Evolutionary conservation across 1,140 invertebrate species (phyloP).

Genomic region (Tetranychus cinnabarinus): DNA sequence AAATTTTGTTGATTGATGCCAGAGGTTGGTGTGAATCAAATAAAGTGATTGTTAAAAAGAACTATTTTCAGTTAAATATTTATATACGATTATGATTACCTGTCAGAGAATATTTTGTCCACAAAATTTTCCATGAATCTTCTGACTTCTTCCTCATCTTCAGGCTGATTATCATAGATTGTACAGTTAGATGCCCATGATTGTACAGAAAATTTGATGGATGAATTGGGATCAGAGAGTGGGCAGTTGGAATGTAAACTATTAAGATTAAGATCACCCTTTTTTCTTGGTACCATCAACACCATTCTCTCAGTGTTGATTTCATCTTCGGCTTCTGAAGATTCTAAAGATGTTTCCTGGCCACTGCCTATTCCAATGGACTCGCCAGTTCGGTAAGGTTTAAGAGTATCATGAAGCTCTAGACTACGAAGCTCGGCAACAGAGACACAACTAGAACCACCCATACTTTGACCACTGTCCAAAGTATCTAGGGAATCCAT

Average conservation of each 20-base stretch:
- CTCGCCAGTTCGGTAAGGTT: slow-evolving; percentile 8
- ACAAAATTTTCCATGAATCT: slow-evolving; percentile 49
- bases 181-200: slow-evolving; percentile 46
- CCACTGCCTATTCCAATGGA: slow-evolving; percentile 28
- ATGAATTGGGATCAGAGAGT: neutral
- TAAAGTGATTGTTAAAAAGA: neutral
- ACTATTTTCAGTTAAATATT: neutral
- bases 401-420: slow-evolving; percentile 7
- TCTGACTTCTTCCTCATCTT: slow-evolving; percentile 28
- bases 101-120: slow-evolving; percentile 35
- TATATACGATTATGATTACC: slow-evolving; percentile 7
- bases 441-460: slow-evolving; percentile 9
- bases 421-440: slow-evolving; percentile 8
- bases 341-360: slow-evolving; percentile 22
- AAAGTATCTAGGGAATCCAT: slow-evolving; percentile 12
- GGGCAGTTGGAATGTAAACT: no score
- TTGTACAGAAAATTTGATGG: slow-evolving; percentile 33
- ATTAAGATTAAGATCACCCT: slow-evolving; percentile 4
- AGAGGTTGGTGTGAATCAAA: neutral
- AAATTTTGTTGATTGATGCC: neutral
- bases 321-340: slow-evolving; percentile 25
- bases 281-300: no score
- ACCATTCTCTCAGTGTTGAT: slow-evolving; percentile 8
- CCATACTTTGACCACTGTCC: slow-evolving; percentile 10
- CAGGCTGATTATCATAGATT: slow-evolving; percentile 36